A percentile compares a stretch with the other conserved stretches of the same genome.
Evolutionary conservation across 2,797 vertebrate species (phyloP).

Genomic region (Danio choprae): DNA sequence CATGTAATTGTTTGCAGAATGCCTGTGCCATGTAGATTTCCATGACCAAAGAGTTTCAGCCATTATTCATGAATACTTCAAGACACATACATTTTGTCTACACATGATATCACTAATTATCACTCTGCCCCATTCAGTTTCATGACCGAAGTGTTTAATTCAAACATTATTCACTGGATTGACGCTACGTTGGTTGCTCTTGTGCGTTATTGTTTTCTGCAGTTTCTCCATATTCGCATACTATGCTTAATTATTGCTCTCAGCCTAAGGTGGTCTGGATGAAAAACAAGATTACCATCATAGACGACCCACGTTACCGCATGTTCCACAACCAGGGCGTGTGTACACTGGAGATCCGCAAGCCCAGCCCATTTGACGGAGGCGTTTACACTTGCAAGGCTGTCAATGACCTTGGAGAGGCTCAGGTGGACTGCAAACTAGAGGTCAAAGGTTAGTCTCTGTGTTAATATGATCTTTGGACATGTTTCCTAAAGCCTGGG

Average conservation of each 20-base stretch:
- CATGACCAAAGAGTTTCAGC: too few relatives aligned
- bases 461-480: background rate
- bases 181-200: background rate
- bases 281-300: constrained; percentile 94
- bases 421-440: constrained; percentile 95
- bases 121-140: too few relatives aligned
- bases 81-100: too few relatives aligned
- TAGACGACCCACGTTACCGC: constrained; percentile 92
- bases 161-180: background rate
- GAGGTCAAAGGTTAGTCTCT: constrained; percentile 94
- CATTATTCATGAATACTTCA: too few relatives aligned
- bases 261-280: constrained; percentile 97
- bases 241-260: constrained; percentile 10
- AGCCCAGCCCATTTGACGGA: constrained; percentile 93
- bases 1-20: too few relatives aligned
- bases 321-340: constrained; percentile 99
- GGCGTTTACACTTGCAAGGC: constrained; percentile 92
- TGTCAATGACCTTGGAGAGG: constrained; percentile 90
- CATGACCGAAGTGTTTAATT: too few relatives aligned
- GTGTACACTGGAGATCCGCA: constrained; percentile 95
- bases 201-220: background rate
- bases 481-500: too few relatives aligned
- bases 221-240: constrained; percentile 1
- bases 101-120: too few relatives aligned
- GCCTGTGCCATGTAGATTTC: too few relatives aligned